Evolutionary conservation across 1,140 invertebrate genomes (phyloP), one percentile per base, ranked within the genome.

Genomic region (Subanguina moxae): DNA sequence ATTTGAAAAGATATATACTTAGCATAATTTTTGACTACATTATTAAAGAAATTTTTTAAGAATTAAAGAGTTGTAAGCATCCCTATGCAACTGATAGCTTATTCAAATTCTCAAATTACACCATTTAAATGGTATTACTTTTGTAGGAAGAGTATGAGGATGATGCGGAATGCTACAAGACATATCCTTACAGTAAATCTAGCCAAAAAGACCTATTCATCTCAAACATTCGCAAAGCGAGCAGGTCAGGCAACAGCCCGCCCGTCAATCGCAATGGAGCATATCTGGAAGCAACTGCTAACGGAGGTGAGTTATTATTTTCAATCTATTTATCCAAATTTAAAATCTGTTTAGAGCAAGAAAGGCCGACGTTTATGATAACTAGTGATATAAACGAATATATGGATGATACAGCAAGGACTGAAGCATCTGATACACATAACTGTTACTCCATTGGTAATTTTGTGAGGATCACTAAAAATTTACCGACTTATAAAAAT

Each of bases 121-220:
- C n/a, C n/a, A n/a, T n/a, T n/a, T n/a, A n/a, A n/a, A n/a, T n/a
- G n/a, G n/a, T n/a, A n/a, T n/a, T n/a, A n/a, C n/a, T n/a, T n/a
- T 38, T 38, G 32, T 11, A 38, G 38, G 27, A 38, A 38, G 32
- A 38, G 11, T 38, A 38, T 11, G 66, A 68, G 25, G 68, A 70
- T 1, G 68, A 71, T n/a, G 23, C 57, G 9, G 42, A 61, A 32
- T 61, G 62, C 27, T 71, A 71, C 70, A 59, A 62, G 30, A 71
- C 69, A 13, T 71, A 61, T 56, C 69, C 69, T 19, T 74, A 71
- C 57, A 70, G 66, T 11, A 71, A 72, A 71, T 70, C 71, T 27
- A 73, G 46, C 46, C 45, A 46, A 57, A 70, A 71, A 30, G 69
- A 71, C 46, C 27, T 67, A 19, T 0, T 67, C 19, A 64, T 67